Evolutionary conservation across 2,797 vertebrate genomes (phyloP).

Genomic region (Huso huso): DNA sequence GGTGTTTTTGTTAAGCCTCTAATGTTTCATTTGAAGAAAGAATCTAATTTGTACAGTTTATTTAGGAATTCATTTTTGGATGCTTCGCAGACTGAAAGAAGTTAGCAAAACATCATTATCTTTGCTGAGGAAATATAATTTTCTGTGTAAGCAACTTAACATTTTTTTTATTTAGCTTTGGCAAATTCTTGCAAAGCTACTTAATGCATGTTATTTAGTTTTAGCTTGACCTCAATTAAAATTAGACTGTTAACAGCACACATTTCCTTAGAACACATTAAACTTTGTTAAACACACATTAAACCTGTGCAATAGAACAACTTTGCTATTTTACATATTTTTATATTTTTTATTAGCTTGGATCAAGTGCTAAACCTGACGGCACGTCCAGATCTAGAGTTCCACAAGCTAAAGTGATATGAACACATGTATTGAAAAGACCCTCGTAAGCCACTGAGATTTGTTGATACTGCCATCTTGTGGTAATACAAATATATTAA

Average conservation of each 20-base stretch:
- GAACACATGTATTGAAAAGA: too few relatives aligned
- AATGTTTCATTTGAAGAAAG: conserved; percentile 64
- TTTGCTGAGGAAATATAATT: conserved; percentile 3
- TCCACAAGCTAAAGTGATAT: too few relatives aligned
- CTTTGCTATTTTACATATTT: too few relatives aligned
- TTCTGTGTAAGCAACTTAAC: neutral
- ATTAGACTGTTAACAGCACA: neutral
- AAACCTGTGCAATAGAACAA: too few relatives aligned
- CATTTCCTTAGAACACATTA: too few relatives aligned
- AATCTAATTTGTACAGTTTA: conserved; percentile 57
- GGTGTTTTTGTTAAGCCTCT: conserved; percentile 47
- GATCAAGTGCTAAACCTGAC: too few relatives aligned
- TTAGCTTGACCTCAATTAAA: neutral
- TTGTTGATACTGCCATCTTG: conserved; percentile 51
- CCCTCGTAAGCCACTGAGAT: neutral
- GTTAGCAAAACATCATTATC: conserved; percentile 10
- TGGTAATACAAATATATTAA: conserved; percentile 34
- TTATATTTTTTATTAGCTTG: too few relatives aligned
- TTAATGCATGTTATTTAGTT: neutral
- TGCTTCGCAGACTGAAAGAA: conserved; percentile 33
- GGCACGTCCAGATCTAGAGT: too few relatives aligned
- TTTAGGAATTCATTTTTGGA: conserved; percentile 46
- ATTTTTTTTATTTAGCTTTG: too few relatives aligned
- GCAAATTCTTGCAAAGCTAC: too few relatives aligned
- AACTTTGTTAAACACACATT: too few relatives aligned